Percentiles rank a stretch among this genome's conserved stretches.
phyloP scores from a whole-genome alignment of 2,797 vertebrate genomes.

The Pipistrellus nathusii region DNA sequence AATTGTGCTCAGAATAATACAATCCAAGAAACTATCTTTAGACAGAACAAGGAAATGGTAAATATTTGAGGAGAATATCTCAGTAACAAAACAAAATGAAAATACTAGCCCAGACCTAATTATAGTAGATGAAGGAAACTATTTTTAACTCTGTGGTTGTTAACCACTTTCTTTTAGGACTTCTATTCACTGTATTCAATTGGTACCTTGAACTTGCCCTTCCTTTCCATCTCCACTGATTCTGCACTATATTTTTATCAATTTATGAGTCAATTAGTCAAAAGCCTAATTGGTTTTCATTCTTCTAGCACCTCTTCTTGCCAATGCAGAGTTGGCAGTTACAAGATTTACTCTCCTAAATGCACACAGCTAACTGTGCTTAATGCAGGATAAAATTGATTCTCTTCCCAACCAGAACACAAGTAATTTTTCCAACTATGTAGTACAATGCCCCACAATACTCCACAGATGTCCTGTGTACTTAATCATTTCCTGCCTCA shows the following conservation, averaged over 20 bases:
- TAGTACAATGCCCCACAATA: background rate
- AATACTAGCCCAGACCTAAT: background rate
- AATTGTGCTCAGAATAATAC: background rate
- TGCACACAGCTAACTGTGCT: background rate
- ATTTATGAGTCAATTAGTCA: background rate
- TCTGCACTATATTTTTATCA: background rate
- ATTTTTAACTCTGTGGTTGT: constrained; percentile 4
- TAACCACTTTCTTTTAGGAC: background rate
- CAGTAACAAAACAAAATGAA: background rate
- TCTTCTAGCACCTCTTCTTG: background rate
- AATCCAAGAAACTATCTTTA: background rate
- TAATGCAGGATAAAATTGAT: background rate
- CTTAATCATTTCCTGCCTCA: background rate
- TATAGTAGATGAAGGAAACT: background rate
- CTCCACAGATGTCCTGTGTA: background rate
- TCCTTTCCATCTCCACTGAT: background rate
- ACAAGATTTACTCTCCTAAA: background rate
- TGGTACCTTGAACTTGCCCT: background rate
- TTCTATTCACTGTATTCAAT: background rate
- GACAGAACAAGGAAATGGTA: constrained; percentile 20
- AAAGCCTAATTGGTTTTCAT: background rate
- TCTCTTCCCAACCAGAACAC: background rate
- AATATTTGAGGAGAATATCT: background rate
- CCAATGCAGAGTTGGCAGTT: background rate
- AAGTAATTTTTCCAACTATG: background rate